Base-by-base conservation (phyloP, 2,113 vertebrate species). In the Oriolus oriolus region DNA sequence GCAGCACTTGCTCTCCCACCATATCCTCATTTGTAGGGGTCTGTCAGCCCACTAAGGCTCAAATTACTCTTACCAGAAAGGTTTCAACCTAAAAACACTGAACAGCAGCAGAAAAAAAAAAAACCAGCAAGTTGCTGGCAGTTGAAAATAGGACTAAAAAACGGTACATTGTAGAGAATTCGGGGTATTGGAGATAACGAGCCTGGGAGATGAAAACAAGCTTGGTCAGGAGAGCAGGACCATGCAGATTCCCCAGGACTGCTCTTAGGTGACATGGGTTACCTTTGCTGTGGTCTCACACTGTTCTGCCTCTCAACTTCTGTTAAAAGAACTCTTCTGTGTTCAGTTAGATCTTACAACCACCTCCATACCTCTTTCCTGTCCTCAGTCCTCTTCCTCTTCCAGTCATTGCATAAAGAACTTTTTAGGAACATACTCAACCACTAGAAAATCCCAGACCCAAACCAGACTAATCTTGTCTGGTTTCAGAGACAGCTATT, bases 161-260 rank as follows among this genome's bases (percentile, higher is more conserved):
- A 56, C 20, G 2, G 12, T 35, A 75, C 16, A 30, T 31, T 26
- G 54, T 28, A 16, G 20, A 42, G 27, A 89, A 13, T 70, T 74
- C 13, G 16, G 5, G 3, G 17, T 42, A 64, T 4, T 63, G 24
- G 33, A 71, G 16, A 44, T 27, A 50, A 1, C 6, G 8, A 85
- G 10, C 11, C 28, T 82, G n/a, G 15, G 56, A 93, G 57, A 50
- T 14, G 16, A 52, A 81, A 76, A 47, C 7, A 64, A 50, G 30
- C 10, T 47, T 49, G 28, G 19, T 42, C 11, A 50, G 42, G 17
- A 70, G 28, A 61, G 13, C 41, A 76, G 26, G 31, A n/a, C 42
- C 21, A 35, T 5, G 1, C 10, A 69, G 19, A 27, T 22, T 2
- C 0, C 7, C 9, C 14, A 3, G 16, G 31, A 84, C 7, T 70